phyloP scores from a whole-genome alignment of 2,113 vertebrate genomes.

The Suncus etruscus region DNA sequence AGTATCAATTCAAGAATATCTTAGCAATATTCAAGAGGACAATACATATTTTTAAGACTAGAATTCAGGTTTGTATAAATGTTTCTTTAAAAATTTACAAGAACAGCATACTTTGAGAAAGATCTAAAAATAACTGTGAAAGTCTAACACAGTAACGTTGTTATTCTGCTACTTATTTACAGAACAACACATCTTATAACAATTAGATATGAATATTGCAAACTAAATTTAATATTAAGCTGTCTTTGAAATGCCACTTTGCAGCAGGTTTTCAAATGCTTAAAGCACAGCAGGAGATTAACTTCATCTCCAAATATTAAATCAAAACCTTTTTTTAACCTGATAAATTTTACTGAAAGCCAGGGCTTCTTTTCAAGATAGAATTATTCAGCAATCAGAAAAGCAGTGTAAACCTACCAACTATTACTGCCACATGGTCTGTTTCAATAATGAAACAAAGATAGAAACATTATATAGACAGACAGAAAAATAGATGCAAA shows the following conservation, averaged over 20 bases:
- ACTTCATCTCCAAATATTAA: constrained; percentile 90
- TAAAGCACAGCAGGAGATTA: constrained; percentile 89
- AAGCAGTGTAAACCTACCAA: constrained; percentile 74
- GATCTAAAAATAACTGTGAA: constrained; percentile 86
- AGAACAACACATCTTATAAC: constrained; percentile 85
- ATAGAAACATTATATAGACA: constrained; percentile 38
- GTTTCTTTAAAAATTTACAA: constrained; percentile 83
- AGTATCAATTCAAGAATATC: constrained; percentile 80
- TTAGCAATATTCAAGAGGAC: constrained; percentile 80
- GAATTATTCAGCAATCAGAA: constrained; percentile 82
- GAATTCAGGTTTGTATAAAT: constrained; percentile 85
- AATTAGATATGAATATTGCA: constrained; percentile 89
- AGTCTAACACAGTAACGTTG: constrained; percentile 86
- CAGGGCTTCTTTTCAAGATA: constrained; percentile 81
- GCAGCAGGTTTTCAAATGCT: constrained; percentile 89
- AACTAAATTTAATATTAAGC: constrained; percentile 90
- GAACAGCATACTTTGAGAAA: constrained; percentile 85
- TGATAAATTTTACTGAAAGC: constrained; percentile 86
- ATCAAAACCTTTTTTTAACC: constrained; percentile 89
- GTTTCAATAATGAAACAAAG: constrained; percentile 78
- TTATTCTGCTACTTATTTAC: constrained; percentile 89
- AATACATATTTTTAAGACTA: constrained; percentile 82
- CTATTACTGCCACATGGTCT: constrained; percentile 68
- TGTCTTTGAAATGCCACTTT: constrained; percentile 90
- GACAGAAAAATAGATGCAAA: neutral